Evolutionary conservation across 2,113 vertebrate genomes (phyloP).

Genomic region (Apus apus): DNA sequence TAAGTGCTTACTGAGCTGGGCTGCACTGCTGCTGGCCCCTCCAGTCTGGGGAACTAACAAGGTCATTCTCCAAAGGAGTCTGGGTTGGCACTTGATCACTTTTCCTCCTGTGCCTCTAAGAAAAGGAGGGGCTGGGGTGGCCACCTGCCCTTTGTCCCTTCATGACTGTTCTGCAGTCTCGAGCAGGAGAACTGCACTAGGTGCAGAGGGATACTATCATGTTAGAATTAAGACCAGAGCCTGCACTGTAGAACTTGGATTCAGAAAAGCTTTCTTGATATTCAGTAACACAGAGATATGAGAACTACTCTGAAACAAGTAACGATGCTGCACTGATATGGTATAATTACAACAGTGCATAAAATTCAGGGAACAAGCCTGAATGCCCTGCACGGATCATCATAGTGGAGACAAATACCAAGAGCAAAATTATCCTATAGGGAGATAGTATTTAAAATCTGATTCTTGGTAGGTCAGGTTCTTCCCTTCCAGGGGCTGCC

Average conservation of each 20-base stretch:
- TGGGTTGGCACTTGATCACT: neutral
- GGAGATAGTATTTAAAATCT: neutral
- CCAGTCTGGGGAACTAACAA: neutral
- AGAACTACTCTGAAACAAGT: neutral
- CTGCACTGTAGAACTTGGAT: neutral
- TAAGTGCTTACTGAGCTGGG: neutral
- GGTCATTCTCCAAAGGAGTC: neutral
- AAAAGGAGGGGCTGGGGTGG: neutral
- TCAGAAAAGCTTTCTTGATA: neutral
- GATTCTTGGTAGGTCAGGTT: neutral
- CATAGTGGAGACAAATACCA: accelerated
- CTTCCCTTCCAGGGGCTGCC: neutral
- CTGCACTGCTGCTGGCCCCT: neutral
- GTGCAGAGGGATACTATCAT: accelerated
- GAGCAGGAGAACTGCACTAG: neutral
- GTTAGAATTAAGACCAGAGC: neutral
- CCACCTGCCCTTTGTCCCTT: neutral
- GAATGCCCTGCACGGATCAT: accelerated
- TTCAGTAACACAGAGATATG: neutral
- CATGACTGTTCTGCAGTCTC: neutral
- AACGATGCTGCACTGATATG: neutral
- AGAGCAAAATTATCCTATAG: neutral
- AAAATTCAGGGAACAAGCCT: neutral
- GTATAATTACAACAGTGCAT: no score
- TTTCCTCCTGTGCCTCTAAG: neutral